These are phyloP conservation scores for Diplodus puntazzo DNA, from an alignment of 2,797 vertebrate species.

Conservation along the genomic window DNA sequence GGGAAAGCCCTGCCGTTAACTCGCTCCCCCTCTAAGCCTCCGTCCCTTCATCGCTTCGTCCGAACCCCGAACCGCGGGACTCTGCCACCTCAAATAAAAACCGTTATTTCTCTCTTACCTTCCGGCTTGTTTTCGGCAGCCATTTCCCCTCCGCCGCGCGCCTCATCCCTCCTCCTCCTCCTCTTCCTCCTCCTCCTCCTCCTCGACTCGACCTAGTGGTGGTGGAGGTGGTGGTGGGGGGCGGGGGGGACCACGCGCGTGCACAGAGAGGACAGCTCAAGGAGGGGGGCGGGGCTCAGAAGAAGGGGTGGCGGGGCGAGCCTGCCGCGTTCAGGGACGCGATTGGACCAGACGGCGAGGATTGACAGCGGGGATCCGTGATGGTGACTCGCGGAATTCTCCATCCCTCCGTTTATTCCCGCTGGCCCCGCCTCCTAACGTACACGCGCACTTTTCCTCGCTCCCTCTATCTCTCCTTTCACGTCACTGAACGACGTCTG, in stretches of 20 bases:
- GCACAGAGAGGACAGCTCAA: slow-evolving; percentile 90
- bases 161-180: slow-evolving; percentile 93
- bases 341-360: slow-evolving; percentile 75
- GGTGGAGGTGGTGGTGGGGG: slow-evolving; percentile 66
- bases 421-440: slow-evolving; percentile 51
- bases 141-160: slow-evolving; percentile 98
- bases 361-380: slow-evolving; percentile 79
- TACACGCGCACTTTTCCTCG: slow-evolving; percentile 59
- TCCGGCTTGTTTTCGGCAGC: slow-evolving; percentile 99
- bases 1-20: slow-evolving; percentile 72
- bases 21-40: slow-evolving; percentile 53
- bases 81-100: slow-evolving; percentile 75
- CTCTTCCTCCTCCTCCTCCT: slow-evolving; percentile 88
- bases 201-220: slow-evolving; percentile 91
- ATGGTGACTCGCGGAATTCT: slow-evolving; percentile 74
- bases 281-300: slow-evolving; percentile 82
- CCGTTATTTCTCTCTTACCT: slow-evolving; percentile 91
- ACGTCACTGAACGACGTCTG: slow-evolving; percentile 83
- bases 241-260: slow-evolving; percentile 87
- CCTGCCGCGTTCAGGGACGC: slow-evolving; percentile 74
- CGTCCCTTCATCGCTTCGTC: slow-evolving; percentile 57
- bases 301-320: slow-evolving; percentile 76
- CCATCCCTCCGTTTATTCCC: slow-evolving; percentile 62
- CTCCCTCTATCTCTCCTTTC: slow-evolving; percentile 46
- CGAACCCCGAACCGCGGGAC: slow-evolving; percentile 52